These are phyloP conservation scores for Apolygus lucorum DNA, from an alignment of 1,140 invertebrate genomes.

Conservation along the genomic window DNA sequence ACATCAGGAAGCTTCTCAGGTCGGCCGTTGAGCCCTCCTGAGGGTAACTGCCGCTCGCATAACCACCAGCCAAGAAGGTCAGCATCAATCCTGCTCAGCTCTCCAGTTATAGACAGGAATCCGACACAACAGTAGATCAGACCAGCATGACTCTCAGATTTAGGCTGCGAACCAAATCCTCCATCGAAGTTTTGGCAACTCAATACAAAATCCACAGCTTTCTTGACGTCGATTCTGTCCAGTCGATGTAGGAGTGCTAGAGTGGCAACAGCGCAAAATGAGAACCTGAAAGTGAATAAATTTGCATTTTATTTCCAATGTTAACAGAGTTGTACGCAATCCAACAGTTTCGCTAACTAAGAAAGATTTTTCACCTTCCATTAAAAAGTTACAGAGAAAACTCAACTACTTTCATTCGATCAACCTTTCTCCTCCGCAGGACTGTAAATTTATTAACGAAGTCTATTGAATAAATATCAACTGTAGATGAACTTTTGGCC, in stretches of 20 bases:
- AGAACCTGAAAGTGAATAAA: too few species aligned
- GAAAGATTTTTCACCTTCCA: too few species aligned
- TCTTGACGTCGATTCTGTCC: slow-evolving; percentile 74
- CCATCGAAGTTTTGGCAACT: slow-evolving; percentile 98
- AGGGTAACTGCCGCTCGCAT: slow-evolving; percentile 89
- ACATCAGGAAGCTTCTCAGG: slow-evolving; percentile 83
- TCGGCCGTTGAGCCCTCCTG: slow-evolving; percentile 94
- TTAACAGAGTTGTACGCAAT: too few species aligned
- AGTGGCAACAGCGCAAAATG: slow-evolving; percentile 35
- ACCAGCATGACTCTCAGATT: slow-evolving; percentile 94
- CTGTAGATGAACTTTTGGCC: too few species aligned
- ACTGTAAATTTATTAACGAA: too few species aligned
- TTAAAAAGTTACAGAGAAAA: too few species aligned
- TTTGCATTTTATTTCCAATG: too few species aligned
- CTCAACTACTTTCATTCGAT: too few species aligned
- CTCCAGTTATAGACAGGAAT: slow-evolving; percentile 74
- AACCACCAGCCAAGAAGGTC: slow-evolving; percentile 96
- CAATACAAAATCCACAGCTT: slow-evolving; percentile 83
- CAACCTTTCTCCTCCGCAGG: too few species aligned
- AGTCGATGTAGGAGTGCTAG: slow-evolving; percentile 48
- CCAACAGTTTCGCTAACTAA: too few species aligned
- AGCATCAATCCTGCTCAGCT: slow-evolving; percentile 53
- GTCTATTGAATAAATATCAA: too few species aligned
- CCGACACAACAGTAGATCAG: slow-evolving; percentile 94
- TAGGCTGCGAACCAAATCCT: slow-evolving; percentile 93